Percentiles rank a stretch among this genome's conserved stretches.
These are phyloP conservation scores for Ladona fulva DNA, from an alignment of 1,140 invertebrate species.

Conservation along the genomic window DNA sequence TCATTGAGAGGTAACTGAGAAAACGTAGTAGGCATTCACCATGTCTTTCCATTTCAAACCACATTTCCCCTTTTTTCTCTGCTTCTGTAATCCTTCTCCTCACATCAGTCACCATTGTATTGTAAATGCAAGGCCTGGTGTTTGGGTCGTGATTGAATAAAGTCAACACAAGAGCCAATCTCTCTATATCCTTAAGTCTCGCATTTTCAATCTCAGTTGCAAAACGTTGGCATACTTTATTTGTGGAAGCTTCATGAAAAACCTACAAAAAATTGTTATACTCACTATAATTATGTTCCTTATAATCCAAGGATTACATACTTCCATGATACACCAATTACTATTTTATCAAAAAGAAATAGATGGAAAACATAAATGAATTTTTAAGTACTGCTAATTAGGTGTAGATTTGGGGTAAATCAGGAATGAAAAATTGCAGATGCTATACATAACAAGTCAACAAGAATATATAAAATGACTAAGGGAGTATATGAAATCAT, in stretches of 20 bases:
- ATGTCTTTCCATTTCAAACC: not conserved
- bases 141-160: not conserved
- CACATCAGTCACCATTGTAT: not conserved
- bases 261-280: not conserved
- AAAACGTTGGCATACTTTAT: not conserved
- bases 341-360: too few species aligned
- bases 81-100: not conserved
- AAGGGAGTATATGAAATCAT: too few species aligned
- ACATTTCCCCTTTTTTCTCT: not conserved
- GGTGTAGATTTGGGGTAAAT: too few species aligned
- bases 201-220: not conserved
- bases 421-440: too few species aligned
- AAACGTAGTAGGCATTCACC: not conserved
- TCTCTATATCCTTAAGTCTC: not conserved
- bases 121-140: not conserved
- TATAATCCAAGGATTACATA: too few species aligned
- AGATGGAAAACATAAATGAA: too few species aligned
- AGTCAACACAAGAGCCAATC: not conserved
- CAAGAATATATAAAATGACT: too few species aligned
- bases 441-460: too few species aligned
- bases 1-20: not conserved
- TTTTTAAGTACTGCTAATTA: too few species aligned
- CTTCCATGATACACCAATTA: too few species aligned
- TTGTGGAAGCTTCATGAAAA: not conserved
- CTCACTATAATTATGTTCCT: too few species aligned